Percentiles rank a stretch among this genome's conserved stretches.
Evolutionary conservation across 2,888 invertebrate genomes (phyloP).

Genomic region (Tenthredo scrophulariae): DNA sequence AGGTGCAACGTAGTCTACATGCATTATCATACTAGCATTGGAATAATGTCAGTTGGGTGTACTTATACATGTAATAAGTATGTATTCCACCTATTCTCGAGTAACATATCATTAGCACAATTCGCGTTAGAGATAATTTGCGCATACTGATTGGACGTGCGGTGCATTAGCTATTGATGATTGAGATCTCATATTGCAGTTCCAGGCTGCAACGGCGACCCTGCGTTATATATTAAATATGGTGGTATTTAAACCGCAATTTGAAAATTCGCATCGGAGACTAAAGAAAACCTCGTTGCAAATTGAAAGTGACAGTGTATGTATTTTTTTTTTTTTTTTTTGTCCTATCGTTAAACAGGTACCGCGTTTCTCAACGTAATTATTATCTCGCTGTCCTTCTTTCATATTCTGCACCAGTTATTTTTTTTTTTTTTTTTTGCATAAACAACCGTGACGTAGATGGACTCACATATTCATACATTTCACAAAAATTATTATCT

Average conservation of each 20-base stretch:
- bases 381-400: neutral
- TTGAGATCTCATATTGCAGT: conserved; percentile 3
- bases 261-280: neutral
- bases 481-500: neutral
- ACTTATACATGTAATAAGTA: neutral
- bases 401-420: neutral
- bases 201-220: neutral
- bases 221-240: neutral
- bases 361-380: neutral
- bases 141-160: neutral
- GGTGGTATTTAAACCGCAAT: neutral
- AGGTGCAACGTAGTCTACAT: neutral
- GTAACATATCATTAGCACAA: neutral
- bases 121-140: conserved; percentile 21
- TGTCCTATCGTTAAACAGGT: neutral
- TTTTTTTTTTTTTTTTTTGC: neutral
- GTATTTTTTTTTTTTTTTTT: neutral
- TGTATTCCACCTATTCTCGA: neutral
- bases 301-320: neutral
- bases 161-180: conserved; percentile 3
- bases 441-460: neutral
- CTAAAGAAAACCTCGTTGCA: neutral
- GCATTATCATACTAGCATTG: neutral
- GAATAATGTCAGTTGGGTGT: neutral
- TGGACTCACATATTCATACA: neutral